Evolutionary conservation across 2,888 invertebrate species (phyloP).

Genomic region (Torymus tubicola): DNA sequence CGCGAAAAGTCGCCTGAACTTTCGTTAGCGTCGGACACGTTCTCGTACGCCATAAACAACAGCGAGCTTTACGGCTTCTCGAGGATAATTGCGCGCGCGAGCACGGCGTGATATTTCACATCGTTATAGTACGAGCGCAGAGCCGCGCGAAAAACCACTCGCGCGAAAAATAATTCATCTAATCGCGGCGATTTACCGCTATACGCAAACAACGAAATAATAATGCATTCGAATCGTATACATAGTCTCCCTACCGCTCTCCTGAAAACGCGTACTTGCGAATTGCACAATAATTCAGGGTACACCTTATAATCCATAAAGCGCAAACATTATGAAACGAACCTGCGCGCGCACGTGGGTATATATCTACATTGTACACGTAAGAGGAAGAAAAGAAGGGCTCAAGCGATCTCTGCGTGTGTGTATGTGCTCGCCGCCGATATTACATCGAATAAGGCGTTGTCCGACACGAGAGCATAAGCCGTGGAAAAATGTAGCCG

Average conservation of each 20-base stretch:
- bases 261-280: too few species aligned
- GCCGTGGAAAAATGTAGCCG: background rate
- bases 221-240: background rate
- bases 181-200: slow-evolving; percentile 17
- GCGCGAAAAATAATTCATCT: slow-evolving; percentile 6
- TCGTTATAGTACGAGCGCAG: background rate
- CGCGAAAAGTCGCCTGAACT: background rate
- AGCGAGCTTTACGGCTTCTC: slow-evolving; percentile 18
- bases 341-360: background rate
- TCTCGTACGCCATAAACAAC: background rate
- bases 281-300: slow-evolving; percentile 16
- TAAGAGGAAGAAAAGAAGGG: slow-evolving; percentile 6
- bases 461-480: slow-evolving; percentile 19
- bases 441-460: slow-evolving; percentile 29
- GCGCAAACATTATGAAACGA: slow-evolving; percentile 37
- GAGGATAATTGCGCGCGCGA: slow-evolving; percentile 9
- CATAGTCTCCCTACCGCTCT: background rate
- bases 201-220: slow-evolving; percentile 24
- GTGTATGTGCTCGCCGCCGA: background rate
- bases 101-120: slow-evolving; percentile 13
- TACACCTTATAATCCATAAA: slow-evolving; percentile 23
- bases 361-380: background rate
- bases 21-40: background rate
- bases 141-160: background rate
- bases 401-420: background rate